Evolutionary conservation across 2,113 vertebrate species (phyloP).

Genomic region (Scytalopus superciliaris): DNA sequence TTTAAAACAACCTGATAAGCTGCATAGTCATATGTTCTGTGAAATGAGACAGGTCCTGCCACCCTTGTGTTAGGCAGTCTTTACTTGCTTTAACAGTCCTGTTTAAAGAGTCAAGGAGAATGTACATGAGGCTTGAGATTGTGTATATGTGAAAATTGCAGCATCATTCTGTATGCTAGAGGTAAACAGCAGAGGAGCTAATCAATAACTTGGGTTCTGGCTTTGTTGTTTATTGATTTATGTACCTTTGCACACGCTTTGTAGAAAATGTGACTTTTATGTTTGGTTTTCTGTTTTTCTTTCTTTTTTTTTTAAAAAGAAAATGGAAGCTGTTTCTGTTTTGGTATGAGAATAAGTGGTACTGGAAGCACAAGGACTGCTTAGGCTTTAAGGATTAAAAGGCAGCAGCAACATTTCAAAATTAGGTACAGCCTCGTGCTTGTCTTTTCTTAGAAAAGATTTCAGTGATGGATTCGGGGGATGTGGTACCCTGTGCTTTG

Average conservation of each 20-base stretch:
- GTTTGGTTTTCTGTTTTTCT: not conserved
- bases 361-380: not conserved
- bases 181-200: slow-evolving; percentile 24
- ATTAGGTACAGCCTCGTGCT: not conserved
- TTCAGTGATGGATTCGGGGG: not conserved
- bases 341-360: not conserved
- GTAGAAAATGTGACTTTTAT: not conserved
- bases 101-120: not conserved
- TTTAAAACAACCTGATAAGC: not conserved
- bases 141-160: not conserved
- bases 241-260: slow-evolving; percentile 35
- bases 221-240: slow-evolving; percentile 39
- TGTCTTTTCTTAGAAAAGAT: not conserved
- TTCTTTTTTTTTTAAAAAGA: not conserved
- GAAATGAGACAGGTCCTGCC: not conserved
- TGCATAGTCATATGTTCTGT: not conserved
- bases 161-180: not conserved
- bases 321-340: not conserved
- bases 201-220: slow-evolving; percentile 48
- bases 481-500: not conserved
- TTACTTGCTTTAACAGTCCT: not conserved
- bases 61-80: not conserved
- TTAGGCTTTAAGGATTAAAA: not conserved
- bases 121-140: not conserved
- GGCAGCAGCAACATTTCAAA: not conserved